Evolutionary conservation across 37 sponge, comb jelly and placozoan species (phyloP).

Genomic region (Axinella damicornis): DNA sequence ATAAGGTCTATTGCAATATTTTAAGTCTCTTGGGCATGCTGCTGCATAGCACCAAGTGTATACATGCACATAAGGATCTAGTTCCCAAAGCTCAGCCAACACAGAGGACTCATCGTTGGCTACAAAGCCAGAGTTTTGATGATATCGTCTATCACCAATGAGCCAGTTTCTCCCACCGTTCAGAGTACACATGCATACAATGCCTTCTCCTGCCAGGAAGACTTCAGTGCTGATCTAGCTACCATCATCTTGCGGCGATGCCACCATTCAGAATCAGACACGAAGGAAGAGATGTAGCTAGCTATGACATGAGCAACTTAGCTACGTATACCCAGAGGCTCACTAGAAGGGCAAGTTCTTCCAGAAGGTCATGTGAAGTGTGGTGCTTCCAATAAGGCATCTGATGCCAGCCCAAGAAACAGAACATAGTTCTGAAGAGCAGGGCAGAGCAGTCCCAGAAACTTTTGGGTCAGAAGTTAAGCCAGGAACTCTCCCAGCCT

Average conservation of each 20-base stretch:
- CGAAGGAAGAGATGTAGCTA: background rate
- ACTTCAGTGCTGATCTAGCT: no score
- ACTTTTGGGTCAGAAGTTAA: conserved; percentile 6
- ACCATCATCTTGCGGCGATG: background rate
- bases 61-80: conserved; percentile 77
- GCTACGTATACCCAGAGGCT: no score
- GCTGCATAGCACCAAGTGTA: conserved; percentile 34
- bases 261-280: background rate
- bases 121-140: conserved; percentile 50
- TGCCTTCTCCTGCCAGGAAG: background rate
- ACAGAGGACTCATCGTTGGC: background rate
- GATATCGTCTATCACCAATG: conserved; percentile 10
- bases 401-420: no score
- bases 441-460: background rate
- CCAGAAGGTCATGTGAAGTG: background rate
- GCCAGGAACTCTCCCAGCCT: conserved; percentile 19
- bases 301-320: background rate
- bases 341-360: background rate
- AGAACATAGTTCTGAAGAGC: no score
- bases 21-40: conserved; percentile 75
- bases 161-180: background rate
- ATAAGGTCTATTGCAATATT: no score
- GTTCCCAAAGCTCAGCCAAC: conserved; percentile 31
- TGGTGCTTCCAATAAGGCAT: no score
- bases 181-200: background rate